phyloP scores from a whole-genome alignment of 2,113 vertebrate species.

The Lophius piscatorius region DNA sequence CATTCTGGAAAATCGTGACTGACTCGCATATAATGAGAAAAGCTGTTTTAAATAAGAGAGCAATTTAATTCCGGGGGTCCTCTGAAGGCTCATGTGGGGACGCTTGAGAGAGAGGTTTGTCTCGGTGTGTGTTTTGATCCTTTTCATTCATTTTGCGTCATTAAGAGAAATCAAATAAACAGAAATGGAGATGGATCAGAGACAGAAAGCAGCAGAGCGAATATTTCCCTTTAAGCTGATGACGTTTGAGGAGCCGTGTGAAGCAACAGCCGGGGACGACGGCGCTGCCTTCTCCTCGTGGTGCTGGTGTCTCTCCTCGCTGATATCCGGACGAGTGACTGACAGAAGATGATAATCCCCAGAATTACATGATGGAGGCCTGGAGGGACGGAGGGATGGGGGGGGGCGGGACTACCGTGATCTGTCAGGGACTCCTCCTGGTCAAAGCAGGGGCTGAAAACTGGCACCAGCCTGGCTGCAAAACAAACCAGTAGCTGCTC shows the following conservation, averaged over 20 bases:
- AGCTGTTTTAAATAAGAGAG: too few species aligned
- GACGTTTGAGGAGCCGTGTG: constrained; percentile 50
- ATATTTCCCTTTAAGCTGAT: constrained; percentile 20
- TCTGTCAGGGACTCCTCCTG: constrained; percentile 71
- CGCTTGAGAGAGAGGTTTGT: constrained; percentile 46
- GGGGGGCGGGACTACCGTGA: constrained; percentile 62
- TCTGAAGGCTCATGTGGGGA: too few species aligned
- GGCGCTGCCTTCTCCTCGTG: constrained; percentile 19
- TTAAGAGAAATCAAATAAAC: constrained; percentile 32
- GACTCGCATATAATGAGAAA: constrained; percentile 13
- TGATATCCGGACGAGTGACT: constrained; percentile 63
- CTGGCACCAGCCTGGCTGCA: constrained; percentile 41
- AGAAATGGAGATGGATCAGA: constrained; percentile 39
- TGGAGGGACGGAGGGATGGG: too few species aligned
- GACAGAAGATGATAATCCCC: constrained; percentile 73
- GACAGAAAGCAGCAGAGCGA: constrained; percentile 37
- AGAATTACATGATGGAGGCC: constrained; percentile 35
- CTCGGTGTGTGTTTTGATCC: constrained; percentile 53
- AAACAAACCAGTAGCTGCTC: constrained; percentile 39
- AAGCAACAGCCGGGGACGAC: too few species aligned
- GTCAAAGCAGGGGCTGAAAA: constrained; percentile 56
- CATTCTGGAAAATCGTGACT: constrained; percentile 45
- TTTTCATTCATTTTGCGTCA: constrained; percentile 48
- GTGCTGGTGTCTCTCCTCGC: constrained; percentile 47
- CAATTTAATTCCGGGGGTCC: too few species aligned